phyloP scores from a whole-genome alignment of 2,888 invertebrate genomes.

The Bugulina stolonifera region DNA sequence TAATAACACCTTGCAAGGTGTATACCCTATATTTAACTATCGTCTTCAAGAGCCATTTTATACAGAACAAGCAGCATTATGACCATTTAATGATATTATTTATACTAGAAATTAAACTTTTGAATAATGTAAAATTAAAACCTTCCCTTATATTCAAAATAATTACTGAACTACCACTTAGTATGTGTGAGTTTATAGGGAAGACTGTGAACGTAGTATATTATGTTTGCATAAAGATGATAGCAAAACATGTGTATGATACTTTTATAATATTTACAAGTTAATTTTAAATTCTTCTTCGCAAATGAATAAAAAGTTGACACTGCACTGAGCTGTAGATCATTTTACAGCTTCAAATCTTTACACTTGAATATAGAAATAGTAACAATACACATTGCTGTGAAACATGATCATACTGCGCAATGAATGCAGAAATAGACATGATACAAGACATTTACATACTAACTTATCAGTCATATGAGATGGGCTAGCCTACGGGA shows the following conservation, averaged over 20 bases:
- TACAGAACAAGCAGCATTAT: background rate
- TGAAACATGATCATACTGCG: conserved; percentile 8
- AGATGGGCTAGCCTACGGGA: background rate
- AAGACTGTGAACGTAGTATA: too few relatives aligned
- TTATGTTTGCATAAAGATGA: too few relatives aligned
- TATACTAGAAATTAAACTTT: too few relatives aligned
- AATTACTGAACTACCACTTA: too few relatives aligned
- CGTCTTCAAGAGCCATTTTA: background rate
- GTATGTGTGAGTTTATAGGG: too few relatives aligned
- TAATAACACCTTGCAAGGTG: background rate
- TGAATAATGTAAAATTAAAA: too few relatives aligned
- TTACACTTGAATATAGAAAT: background rate
- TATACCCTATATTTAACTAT: background rate
- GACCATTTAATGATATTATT: too few relatives aligned
- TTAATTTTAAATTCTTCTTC: background rate
- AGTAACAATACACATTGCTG: background rate
- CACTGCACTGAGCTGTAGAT: background rate
- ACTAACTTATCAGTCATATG: background rate
- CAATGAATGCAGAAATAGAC: background rate
- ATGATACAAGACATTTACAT: background rate
- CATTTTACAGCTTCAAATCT: background rate
- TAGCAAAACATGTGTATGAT: too few relatives aligned
- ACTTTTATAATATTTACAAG: too few relatives aligned
- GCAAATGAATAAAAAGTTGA: background rate
- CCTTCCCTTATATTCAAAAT: too few relatives aligned